Evolutionary conservation across 2,888 invertebrate genomes (phyloP), one percentile per base, ranked within the genome.

Genomic region (Drosophila borborema): DNA sequence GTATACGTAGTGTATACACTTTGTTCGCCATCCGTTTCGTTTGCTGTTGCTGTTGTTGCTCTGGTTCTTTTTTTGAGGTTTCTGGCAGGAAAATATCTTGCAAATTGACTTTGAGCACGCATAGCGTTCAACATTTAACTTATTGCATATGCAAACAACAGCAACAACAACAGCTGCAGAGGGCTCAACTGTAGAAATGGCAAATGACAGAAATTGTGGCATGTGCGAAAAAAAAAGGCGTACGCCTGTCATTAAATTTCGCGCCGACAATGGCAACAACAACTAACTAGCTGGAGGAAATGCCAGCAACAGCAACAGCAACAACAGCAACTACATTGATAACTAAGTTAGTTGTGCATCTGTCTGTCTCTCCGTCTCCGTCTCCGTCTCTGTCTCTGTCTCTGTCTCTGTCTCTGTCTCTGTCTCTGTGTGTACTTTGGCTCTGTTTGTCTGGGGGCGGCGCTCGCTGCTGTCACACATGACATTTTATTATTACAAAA

Each of bases 401-500:
- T 41, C 20, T 12, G n/a, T 40, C 67, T 58, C 49, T 74, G 74
- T 48, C 63, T 68, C 76, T 60, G 61, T 81, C 18, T 41, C n/a
- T 36, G 7, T 12, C 9, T 58, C 54, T 10, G 14, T 59, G 54
- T 64, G 64, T 65, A 60, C 67, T 58, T 54, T 74, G 74, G 51
- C 63, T 68, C 76, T 60, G 61, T 81, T 64, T 68, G 81, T 79
- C 70, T 73, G 72, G 71, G 74, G 70, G 72, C 71, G 74, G 69
- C 72, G 82, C 72, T 76, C 76, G 66, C 53, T 73, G 80, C 78
- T 72, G 77, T 74, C 82, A 81, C 75, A 90, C 77, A 81, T 82
- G 90, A 90, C 78, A 88, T 86, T 86, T 88, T 86, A 81, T 90
- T 86, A 82, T 86, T 86, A 86, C 89, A 90, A 90, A 88, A 90